Evolutionary conservation across 2,797 vertebrate genomes (phyloP).

Genomic region (Xiphophorus birchmanni): DNA sequence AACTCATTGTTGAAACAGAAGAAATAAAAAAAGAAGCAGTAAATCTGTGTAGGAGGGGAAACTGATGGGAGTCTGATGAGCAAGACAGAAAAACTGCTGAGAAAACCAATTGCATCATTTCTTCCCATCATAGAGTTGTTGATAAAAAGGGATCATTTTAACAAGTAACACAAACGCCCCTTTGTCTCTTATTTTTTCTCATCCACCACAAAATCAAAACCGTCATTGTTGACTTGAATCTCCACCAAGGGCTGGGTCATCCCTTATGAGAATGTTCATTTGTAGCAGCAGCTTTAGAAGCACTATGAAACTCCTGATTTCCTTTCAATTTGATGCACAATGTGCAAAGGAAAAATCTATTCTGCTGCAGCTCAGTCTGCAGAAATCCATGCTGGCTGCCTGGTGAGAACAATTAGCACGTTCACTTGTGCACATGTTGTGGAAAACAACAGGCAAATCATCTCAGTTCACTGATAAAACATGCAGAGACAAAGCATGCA

Average conservation of each 20-base stretch:
- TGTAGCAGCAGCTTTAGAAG: neutral
- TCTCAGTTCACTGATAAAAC: slow-evolving; percentile 50
- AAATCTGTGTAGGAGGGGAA: slow-evolving; percentile 8
- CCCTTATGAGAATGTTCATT: neutral
- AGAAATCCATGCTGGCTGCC: slow-evolving; percentile 51
- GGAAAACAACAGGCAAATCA: slow-evolving; percentile 64
- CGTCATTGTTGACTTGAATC: neutral
- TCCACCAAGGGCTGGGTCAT: neutral
- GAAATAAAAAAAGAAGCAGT: neutral
- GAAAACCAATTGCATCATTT: neutral
- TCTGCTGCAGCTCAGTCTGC: slow-evolving; percentile 56
- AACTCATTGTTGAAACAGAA: neutral
- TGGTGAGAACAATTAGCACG: slow-evolving; percentile 62
- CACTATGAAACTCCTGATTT: neutral
- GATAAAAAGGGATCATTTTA: neutral
- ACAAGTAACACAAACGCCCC: neutral
- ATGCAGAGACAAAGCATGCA: slow-evolving; percentile 37
- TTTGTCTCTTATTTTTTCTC: neutral
- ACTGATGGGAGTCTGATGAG: neutral
- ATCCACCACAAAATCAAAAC: neutral
- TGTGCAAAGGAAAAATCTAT: slow-evolving; percentile 49
- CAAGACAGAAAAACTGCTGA: slow-evolving; percentile 1
- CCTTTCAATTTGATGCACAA: slow-evolving; percentile 15
- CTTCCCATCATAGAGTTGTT: neutral
- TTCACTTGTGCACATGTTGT: slow-evolving; percentile 59